Evolutionary conservation across 2,797 vertebrate genomes (phyloP).

Genomic region (Sitta carolinensis): DNA sequence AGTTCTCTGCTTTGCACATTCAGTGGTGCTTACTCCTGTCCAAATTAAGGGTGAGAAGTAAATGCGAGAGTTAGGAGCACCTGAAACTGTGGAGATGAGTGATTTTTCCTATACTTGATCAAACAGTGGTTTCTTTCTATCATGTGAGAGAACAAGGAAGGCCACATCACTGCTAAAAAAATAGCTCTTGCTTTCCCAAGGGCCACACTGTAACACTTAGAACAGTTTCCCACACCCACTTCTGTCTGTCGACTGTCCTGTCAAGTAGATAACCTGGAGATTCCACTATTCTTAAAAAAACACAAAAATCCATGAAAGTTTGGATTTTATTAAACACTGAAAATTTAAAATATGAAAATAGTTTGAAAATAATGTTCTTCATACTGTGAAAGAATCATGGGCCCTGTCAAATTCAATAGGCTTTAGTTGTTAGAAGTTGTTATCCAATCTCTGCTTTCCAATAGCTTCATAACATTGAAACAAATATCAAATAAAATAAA

Average conservation of each 20-base stretch:
- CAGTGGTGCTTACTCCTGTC: background rate
- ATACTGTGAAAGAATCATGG: background rate
- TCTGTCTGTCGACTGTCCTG: no score
- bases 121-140: background rate
- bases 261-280: background rate
- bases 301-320: background rate
- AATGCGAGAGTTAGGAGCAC: background rate
- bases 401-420: background rate
- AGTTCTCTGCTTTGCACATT: background rate
- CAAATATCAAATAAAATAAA: background rate
- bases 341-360: background rate
- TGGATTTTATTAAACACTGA: background rate
- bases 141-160: background rate
- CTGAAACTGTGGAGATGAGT: background rate
- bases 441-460: background rate
- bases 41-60: background rate
- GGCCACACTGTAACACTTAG: background rate
- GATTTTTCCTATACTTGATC: background rate
- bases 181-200: background rate
- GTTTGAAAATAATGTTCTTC: background rate
- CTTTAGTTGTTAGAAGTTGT: background rate
- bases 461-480: background rate
- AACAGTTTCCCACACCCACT: background rate
- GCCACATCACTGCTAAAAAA: background rate
- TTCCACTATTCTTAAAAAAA: background rate